A percentile compares a stretch with the other conserved stretches of the same genome.
Evolutionary conservation across 2,888 invertebrate genomes (phyloP).

Genomic region (Dolomedes plantarius): DNA sequence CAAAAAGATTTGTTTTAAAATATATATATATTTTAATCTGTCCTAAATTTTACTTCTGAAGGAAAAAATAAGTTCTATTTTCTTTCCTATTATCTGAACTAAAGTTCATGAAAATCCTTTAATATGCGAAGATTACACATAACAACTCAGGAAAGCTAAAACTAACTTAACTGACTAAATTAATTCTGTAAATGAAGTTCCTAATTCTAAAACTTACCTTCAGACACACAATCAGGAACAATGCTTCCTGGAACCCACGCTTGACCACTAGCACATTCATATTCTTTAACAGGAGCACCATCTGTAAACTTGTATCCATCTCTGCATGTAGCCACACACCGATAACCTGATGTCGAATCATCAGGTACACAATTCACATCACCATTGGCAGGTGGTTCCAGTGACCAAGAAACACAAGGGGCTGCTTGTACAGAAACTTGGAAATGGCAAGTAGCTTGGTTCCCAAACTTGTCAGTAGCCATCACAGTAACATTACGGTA

Average conservation of each 20-base stretch:
- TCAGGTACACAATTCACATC: slow-evolving; percentile 91
- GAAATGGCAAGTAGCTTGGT: slow-evolving; percentile 93
- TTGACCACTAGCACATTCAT: slow-evolving; percentile 85
- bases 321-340: slow-evolving; percentile 92
- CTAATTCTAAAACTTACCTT: slow-evolving; percentile 81
- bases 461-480: slow-evolving; percentile 90
- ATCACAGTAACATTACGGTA: slow-evolving; percentile 85
- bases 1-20: too few relatives aligned
- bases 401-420: slow-evolving; percentile 95
- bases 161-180: too few relatives aligned
- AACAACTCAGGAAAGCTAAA: too few relatives aligned
- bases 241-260: slow-evolving; percentile 92
- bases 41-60: too few relatives aligned
- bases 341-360: slow-evolving; percentile 81
- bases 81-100: too few relatives aligned
- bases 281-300: slow-evolving; percentile 90
- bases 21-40: too few relatives aligned
- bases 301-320: slow-evolving; percentile 92
- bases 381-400: slow-evolving; percentile 91
- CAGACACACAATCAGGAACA: slow-evolving; percentile 95
- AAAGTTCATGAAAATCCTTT: too few relatives aligned
- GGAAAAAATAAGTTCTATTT: too few relatives aligned
- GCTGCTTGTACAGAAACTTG: slow-evolving; percentile 94
- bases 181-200: too few relatives aligned
- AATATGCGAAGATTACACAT: too few relatives aligned